Conservation (phyloP, 2,113 vertebrate genomes). For the Dromas ardeola region DNA sequence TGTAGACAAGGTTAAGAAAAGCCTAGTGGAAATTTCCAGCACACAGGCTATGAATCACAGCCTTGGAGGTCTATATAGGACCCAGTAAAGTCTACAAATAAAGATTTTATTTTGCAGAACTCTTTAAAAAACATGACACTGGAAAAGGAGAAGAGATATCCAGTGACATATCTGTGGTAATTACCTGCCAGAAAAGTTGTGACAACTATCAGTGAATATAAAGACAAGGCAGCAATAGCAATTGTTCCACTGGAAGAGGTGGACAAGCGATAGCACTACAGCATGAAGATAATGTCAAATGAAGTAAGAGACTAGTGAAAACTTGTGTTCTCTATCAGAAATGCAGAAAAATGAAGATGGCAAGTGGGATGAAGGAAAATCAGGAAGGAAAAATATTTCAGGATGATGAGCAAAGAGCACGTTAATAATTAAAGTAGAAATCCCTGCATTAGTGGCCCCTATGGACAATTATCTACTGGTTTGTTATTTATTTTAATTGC, state of each 20-base stretch:
- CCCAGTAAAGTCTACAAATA: neutral
- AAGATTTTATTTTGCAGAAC: neutral
- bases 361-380: neutral
- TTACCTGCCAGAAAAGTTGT: neutral
- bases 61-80: neutral
- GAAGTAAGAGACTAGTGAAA: neutral
- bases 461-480: neutral
- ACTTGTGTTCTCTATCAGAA: neutral
- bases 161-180: neutral
- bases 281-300: neutral
- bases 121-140: neutral
- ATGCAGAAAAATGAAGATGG: neutral
- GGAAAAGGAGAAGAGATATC: neutral
- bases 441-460: neutral
- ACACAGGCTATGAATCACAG: neutral
- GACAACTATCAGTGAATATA: neutral
- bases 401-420: neutral
- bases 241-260: neutral
- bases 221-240: neutral
- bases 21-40: neutral
- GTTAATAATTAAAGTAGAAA: neutral
- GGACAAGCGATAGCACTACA: neutral
- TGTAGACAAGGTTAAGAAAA: neutral
- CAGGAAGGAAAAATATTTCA: neutral
- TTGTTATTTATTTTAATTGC: constrained; percentile 42